A percentile compares a stretch with the other conserved stretches of the same genome.
Evolutionary conservation across 2,113 vertebrate species (phyloP).

Genomic region (Apistogramma diplotaenia): DNA sequence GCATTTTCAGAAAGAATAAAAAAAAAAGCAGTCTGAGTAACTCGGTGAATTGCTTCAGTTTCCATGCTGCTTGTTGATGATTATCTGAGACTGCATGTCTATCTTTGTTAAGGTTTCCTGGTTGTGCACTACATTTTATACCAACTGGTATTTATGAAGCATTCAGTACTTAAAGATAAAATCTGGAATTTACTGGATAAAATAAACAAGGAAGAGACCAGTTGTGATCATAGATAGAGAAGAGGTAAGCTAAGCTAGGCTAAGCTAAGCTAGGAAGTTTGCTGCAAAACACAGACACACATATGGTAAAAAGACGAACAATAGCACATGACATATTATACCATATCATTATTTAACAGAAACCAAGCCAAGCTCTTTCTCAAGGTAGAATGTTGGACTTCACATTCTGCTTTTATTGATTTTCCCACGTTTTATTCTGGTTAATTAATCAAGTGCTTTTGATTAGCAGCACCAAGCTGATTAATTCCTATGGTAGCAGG

Average conservation of each 20-base stretch:
- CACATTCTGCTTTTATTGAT: not conserved
- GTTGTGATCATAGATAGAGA: not conserved
- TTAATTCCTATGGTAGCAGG: not conserved
- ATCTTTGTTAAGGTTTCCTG: constrained; percentile 25
- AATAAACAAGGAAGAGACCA: constrained; percentile 4
- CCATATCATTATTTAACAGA: not conserved
- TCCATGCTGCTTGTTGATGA: constrained; percentile 22
- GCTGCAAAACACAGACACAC: not conserved
- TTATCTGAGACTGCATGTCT: not conserved
- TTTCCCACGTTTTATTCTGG: not conserved
- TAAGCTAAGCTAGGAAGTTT: not conserved
- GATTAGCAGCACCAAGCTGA: not conserved
- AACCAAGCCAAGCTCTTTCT: not conserved
- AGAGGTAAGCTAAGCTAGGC: not conserved
- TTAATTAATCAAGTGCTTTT: not conserved
- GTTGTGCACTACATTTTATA: constrained; percentile 33
- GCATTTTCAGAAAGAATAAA: constrained; percentile 8
- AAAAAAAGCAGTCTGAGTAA: not conserved
- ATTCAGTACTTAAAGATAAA: constrained; percentile 15
- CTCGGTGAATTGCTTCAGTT: not conserved
- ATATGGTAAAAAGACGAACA: not conserved
- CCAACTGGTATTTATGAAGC: constrained; percentile 28
- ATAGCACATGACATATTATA: not conserved
- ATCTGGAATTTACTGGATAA: constrained; percentile 35
- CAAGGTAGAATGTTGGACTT: too few species aligned